Evolutionary conservation across 2,113 vertebrate genomes (phyloP).

Genomic region (Ameiurus melas): DNA sequence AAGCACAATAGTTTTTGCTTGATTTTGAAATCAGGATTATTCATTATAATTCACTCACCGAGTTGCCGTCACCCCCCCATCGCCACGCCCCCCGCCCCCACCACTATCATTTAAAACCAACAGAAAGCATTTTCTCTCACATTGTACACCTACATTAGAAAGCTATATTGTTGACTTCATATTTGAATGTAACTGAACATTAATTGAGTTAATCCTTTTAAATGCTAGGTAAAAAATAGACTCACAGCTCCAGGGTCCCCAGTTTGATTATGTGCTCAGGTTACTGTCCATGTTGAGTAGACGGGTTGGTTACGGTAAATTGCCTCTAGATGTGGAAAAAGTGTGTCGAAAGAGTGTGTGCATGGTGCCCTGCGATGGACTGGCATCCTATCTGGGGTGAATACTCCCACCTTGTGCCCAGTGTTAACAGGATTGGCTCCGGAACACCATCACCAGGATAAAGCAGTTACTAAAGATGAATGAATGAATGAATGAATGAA

Average conservation of each 20-base stretch:
- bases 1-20: neutral
- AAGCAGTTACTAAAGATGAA: conserved; percentile 1
- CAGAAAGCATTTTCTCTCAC: neutral
- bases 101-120: neutral
- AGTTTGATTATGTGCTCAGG: neutral
- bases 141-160: neutral
- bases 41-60: neutral
- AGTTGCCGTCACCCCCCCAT: neutral
- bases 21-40: neutral
- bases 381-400: neutral
- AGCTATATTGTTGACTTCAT: neutral
- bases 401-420: neutral
- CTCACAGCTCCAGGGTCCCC: neutral
- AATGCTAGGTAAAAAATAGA: neutral
- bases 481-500: neutral
- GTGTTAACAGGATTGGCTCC: neutral
- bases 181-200: neutral
- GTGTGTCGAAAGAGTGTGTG: neutral
- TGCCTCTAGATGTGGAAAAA: too few relatives aligned
- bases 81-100: too few relatives aligned
- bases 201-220: neutral
- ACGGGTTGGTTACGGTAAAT: too few relatives aligned
- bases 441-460: neutral
- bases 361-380: neutral
- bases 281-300: neutral